Percentiles rank a stretch among this genome's conserved stretches.
Evolutionary conservation across 2,797 vertebrate genomes (phyloP).

Genomic region (Channa striata): DNA sequence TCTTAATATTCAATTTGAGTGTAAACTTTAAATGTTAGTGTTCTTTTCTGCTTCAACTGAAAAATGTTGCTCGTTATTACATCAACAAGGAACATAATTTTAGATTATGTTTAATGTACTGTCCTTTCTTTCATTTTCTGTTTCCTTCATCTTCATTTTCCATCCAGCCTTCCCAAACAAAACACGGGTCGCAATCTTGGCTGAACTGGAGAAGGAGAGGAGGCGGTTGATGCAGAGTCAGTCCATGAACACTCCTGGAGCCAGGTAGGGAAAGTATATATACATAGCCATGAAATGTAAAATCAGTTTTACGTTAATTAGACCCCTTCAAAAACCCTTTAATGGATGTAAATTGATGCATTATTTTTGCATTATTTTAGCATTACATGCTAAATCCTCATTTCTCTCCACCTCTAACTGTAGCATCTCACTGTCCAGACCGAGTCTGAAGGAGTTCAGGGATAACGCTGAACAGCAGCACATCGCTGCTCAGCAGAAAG

Average conservation of each 20-base stretch:
- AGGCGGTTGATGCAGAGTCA: slow-evolving; percentile 94
- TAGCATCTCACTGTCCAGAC: slow-evolving; percentile 91
- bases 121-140: neutral
- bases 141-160: slow-evolving; percentile 12
- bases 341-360: too few relatives aligned
- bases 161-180: slow-evolving; percentile 92
- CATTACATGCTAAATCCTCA: neutral
- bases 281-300: neutral
- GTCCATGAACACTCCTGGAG: slow-evolving; percentile 93
- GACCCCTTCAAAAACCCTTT: neutral
- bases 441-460: slow-evolving; percentile 91
- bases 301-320: neutral
- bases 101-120: too few relatives aligned
- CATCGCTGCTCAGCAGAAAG: slow-evolving; percentile 96
- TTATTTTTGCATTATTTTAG: too few relatives aligned
- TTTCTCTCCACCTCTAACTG: neutral
- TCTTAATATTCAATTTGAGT: too few relatives aligned
- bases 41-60: too few relatives aligned
- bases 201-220: slow-evolving; percentile 97
- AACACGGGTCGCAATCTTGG: slow-evolving; percentile 94
- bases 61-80: neutral
- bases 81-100: neutral
- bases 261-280: slow-evolving; percentile 84
- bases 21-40: too few relatives aligned
- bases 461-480: slow-evolving; percentile 97